Evolutionary conservation across 1,140 invertebrate species (phyloP).

Genomic region (Cotesia chilonis): DNA sequence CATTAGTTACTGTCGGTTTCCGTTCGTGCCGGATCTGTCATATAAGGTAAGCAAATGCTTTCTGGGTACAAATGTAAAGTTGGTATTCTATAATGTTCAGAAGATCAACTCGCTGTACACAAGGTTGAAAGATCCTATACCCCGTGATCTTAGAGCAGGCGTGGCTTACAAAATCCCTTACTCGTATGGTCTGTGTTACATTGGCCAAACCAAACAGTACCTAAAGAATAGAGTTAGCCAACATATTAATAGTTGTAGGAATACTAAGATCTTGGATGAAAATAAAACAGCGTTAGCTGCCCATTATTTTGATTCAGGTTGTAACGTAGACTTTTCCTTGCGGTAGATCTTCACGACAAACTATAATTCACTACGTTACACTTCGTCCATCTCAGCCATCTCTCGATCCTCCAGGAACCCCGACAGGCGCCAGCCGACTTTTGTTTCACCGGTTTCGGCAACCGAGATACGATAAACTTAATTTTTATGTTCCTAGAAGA

Average conservation of each 20-base stretch:
- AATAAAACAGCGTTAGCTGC: slow-evolving; percentile 14
- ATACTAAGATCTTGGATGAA: neutral
- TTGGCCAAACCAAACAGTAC: neutral
- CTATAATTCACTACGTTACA: no score
- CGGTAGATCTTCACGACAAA: no score
- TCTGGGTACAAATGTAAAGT: neutral
- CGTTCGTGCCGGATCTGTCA: no score
- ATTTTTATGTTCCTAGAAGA: no score
- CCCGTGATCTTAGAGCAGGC: neutral
- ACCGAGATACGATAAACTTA: no score
- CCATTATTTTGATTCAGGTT: neutral
- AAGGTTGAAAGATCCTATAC: neutral
- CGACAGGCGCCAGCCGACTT: no score
- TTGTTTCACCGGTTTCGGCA: no score
- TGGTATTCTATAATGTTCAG: neutral
- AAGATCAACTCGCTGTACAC: neutral
- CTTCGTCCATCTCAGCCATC: no score
- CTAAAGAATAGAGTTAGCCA: neutral
- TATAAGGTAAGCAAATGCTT: no score
- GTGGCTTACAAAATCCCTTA: slow-evolving; percentile 1
- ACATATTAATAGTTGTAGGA: neutral
- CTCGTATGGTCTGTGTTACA: neutral
- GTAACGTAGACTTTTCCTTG: no score
- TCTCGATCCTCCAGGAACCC: no score
- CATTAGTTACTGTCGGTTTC: no score